Evolutionary conservation across 2,113 vertebrate genomes (phyloP).

Genomic region (Phycodurus eques): DNA sequence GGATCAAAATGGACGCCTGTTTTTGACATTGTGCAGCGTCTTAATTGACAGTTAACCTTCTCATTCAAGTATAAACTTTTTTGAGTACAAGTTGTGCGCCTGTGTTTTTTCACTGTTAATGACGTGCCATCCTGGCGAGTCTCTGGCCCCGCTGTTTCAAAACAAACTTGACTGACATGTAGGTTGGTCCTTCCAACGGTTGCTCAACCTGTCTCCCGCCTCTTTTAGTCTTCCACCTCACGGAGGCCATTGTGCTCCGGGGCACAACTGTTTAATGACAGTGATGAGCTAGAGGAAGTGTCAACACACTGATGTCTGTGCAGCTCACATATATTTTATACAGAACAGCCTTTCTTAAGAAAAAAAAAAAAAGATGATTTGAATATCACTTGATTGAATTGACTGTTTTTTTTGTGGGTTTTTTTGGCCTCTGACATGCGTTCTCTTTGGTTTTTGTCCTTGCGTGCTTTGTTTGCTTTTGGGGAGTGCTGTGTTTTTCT

Average conservation of each 20-base stretch:
- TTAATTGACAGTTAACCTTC: neutral
- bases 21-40: neutral
- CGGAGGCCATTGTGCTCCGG: slow-evolving; percentile 33
- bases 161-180: slow-evolving; percentile 62
- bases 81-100: neutral
- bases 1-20: neutral
- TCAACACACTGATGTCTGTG: neutral
- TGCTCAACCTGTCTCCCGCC: slow-evolving; percentile 43
- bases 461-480: slow-evolving; percentile 29
- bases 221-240: slow-evolving; percentile 27
- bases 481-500: slow-evolving; percentile 3
- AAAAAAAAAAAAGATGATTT: neutral
- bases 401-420: neutral
- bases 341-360: neutral
- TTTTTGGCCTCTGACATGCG: slow-evolving; percentile 1
- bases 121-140: neutral
- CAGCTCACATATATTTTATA: neutral
- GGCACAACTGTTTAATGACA: slow-evolving; percentile 43
- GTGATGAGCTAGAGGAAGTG: slow-evolving; percentile 14
- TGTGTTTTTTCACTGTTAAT: neutral
- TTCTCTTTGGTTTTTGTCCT: slow-evolving; percentile 5
- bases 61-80: neutral
- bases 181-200: slow-evolving; percentile 33
- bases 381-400: neutral
- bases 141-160: slow-evolving; percentile 43